These are phyloP conservation scores for Trematomus loennbergii DNA, from an alignment of 2,113 vertebrate species.

Conservation along the genomic window DNA sequence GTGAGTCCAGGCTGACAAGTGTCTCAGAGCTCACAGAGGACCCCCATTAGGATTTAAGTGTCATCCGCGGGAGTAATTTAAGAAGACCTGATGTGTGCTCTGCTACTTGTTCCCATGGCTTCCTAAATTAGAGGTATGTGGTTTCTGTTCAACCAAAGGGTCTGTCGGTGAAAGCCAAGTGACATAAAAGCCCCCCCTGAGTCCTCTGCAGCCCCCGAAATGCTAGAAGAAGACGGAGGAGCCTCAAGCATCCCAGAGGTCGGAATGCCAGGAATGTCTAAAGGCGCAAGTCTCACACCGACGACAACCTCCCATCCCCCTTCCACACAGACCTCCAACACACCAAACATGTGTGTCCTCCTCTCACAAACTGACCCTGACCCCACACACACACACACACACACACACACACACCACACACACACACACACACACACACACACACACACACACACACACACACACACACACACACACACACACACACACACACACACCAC, in stretches of 20 bases:
- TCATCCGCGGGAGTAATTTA: constrained; percentile 65
- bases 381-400: too few relatives aligned
- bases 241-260: constrained; percentile 74
- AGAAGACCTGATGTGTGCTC: constrained; percentile 56
- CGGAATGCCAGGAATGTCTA: constrained; percentile 84
- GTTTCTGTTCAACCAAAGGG: constrained; percentile 66
- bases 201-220: constrained; percentile 67
- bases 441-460: too few relatives aligned
- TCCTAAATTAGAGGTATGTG: constrained; percentile 79
- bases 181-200: constrained; percentile 67
- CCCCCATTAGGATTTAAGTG: constrained; percentile 43
- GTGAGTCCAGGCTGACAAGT: constrained; percentile 42
- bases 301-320: constrained; percentile 57
- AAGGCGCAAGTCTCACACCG: constrained; percentile 73
- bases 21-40: constrained; percentile 19
- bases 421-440: too few relatives aligned
- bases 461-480: too few relatives aligned
- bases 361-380: not conserved
- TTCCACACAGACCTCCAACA: constrained; percentile 30
- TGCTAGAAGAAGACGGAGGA: constrained; percentile 63
- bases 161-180: constrained; percentile 51
- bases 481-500: too few relatives aligned
- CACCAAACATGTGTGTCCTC: constrained; percentile 47
- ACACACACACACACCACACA: too few relatives aligned
- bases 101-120: constrained; percentile 77